These are phyloP conservation scores for Gobio gobio DNA, from an alignment of 2,113 vertebrate genomes.

Conservation along the genomic window DNA sequence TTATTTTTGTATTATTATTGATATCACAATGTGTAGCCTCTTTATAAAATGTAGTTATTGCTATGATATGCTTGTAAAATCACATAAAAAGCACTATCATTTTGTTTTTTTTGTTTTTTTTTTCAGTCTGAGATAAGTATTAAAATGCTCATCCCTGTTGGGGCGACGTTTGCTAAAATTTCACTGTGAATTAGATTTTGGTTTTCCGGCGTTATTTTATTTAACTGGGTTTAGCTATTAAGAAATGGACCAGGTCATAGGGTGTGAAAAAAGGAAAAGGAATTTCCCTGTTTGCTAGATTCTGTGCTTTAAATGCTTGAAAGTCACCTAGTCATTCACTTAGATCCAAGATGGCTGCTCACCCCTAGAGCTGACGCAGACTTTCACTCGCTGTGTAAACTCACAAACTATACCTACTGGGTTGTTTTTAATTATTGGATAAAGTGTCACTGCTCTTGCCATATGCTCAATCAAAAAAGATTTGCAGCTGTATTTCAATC, in stretches of 20 bases:
- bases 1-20: neutral
- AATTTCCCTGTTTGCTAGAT: constrained; percentile 47
- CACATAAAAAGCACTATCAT: constrained; percentile 39
- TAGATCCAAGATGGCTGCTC: constrained; percentile 42
- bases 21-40: constrained; percentile 43
- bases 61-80: constrained; percentile 34
- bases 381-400: constrained; percentile 41
- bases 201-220: constrained; percentile 11
- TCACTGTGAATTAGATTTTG: constrained; percentile 12
- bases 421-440: constrained; percentile 25
- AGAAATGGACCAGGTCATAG: constrained; percentile 35
- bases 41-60: constrained; percentile 41
- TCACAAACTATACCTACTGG: constrained; percentile 37
- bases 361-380: neutral
- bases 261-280: constrained; percentile 29
- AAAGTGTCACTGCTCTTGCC: constrained; percentile 57
- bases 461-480: constrained; percentile 58
- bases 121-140: neutral
- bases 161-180: neutral
- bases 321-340: constrained; percentile 29
- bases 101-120: constrained; percentile 30
- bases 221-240: neutral
- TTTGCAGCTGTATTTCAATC: constrained; percentile 63
- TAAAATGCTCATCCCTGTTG: neutral
- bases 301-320: constrained; percentile 56